Evolutionary conservation across 2,797 vertebrate genomes (phyloP).

Genomic region (Brotula barbata): DNA sequence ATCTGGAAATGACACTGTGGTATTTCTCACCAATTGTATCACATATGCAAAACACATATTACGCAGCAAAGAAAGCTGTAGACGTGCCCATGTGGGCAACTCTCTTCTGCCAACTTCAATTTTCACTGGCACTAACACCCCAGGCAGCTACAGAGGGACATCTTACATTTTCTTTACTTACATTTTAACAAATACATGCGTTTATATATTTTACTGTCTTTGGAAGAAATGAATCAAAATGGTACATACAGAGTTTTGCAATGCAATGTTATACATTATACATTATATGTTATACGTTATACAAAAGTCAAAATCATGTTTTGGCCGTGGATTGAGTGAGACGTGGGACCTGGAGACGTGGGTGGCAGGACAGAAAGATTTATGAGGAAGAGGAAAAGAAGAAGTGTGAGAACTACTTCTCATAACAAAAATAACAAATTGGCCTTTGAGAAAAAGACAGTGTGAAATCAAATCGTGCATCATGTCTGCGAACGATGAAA

Average conservation of each 20-base stretch:
- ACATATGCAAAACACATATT: constrained; percentile 46
- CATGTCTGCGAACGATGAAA: not conserved
- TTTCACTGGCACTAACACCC: constrained; percentile 32
- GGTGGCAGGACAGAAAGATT: constrained; percentile 25
- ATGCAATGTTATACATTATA: too few relatives aligned
- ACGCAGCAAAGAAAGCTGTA: constrained; percentile 17
- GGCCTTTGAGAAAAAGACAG: constrained; percentile 10
- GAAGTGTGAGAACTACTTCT: constrained; percentile 17
- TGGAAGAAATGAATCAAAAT: constrained; percentile 1
- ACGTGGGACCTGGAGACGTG: constrained; percentile 29
- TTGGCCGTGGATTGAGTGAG: constrained; percentile 19
- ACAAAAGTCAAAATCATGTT: constrained; percentile 26
- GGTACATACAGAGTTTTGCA: too few relatives aligned
- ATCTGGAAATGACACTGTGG: constrained; percentile 15
- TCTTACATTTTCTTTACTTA: constrained; percentile 20
- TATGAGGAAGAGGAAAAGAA: constrained; percentile 1
- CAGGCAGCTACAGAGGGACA: constrained; percentile 34
- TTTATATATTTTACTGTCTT: constrained; percentile 29
- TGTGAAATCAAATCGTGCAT: not conserved
- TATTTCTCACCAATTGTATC: constrained; percentile 46
- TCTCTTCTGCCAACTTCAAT: constrained; percentile 43
- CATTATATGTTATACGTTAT: too few relatives aligned
- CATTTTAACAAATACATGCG: not conserved
- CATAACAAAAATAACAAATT: constrained; percentile 15
- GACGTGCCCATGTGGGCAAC: constrained; percentile 36